phyloP scores from a whole-genome alignment of 2,888 invertebrate genomes.

The Netelia melanura region DNA sequence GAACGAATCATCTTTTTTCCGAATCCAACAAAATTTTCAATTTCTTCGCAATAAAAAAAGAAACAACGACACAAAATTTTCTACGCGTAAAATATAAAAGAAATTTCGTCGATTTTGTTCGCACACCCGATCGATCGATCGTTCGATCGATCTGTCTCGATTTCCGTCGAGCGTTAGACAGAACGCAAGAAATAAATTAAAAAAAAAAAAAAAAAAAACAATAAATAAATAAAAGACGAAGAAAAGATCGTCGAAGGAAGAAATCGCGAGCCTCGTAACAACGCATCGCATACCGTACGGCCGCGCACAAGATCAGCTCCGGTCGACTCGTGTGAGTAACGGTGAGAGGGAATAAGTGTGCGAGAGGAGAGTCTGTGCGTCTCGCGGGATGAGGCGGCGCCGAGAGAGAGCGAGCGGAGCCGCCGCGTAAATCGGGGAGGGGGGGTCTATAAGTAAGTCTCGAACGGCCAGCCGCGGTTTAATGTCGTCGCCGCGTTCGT shows the following conservation, averaged over 20 bases:
- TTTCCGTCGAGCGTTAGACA: not conserved
- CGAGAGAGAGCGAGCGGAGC: conserved; percentile 60
- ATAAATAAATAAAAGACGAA: conserved; percentile 2
- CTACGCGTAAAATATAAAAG: too few species aligned
- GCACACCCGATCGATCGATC: not conserved
- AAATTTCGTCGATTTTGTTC: too few species aligned
- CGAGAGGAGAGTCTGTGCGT: conserved; percentile 49
- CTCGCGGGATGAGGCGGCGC: conserved; percentile 64
- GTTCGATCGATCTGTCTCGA: not conserved
- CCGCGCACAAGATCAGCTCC: conserved; percentile 19
- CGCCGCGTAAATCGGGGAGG: conserved; percentile 71
- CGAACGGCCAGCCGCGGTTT: conserved; percentile 81
- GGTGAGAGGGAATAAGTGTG: conserved; percentile 1
- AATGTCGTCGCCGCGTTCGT: conserved; percentile 83
- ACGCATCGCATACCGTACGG: conserved; percentile 23
- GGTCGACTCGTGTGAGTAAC: conserved; percentile 3
- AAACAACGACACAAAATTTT: too few species aligned
- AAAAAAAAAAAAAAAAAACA: conserved; percentile 3
- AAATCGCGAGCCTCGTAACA: conserved; percentile 21
- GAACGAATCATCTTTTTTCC: too few species aligned
- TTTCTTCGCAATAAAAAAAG: too few species aligned
- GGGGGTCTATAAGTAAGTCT: conserved; percentile 83
- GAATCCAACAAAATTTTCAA: too few species aligned
- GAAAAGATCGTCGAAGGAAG: not conserved
- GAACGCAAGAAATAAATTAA: not conserved